Evolutionary conservation across 2,888 invertebrate species (phyloP), one percentile per base, ranked within the genome.

Genomic region (Idaea aversata): DNA sequence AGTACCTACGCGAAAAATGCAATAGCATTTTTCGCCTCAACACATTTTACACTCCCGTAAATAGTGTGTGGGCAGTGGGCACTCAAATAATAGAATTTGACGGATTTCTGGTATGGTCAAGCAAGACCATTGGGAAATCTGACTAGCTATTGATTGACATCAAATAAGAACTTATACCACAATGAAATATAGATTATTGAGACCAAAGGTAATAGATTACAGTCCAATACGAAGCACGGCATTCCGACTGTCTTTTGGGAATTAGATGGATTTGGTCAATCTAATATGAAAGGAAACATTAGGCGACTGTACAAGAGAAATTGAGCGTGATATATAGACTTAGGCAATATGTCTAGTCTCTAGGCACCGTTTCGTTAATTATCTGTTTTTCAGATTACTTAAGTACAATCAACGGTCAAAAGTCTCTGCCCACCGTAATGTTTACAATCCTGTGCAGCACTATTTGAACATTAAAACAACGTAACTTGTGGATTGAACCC

Each of bases 241-340:
- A 13, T 10, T 10, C 13, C 13, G 47, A 47, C 3, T 47, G 47
- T 47, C 47, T 47, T 47, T 47, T 47, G 47, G 47, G 47, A 47
- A 47, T 47, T 47, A 47, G 47, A 10, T 13, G 5, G 47, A 47
- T 47, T 10, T 10, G 0, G 47, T 10, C 47, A 47, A 25, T 47
- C 47, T 47, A 47, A 47, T 47, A 47, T 47, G 47, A 47, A 47
- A 47, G 47, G 47, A 47, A 47, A 47, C 47, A 47, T 47, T 47
- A 47, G 47, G 13, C 13, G 47, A 47, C 47, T 47, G 13, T 47
- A 25, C 25, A 47, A 10, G 47, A 47, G 47, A 10, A 47, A 47
- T 47, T 47, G 4, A 10, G 47, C 6, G 5, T 47, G 47, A 47
- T 47, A 6, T 10, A 47, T 47, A 47, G 47, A 13, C 47, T 47